A percentile compares a stretch with the other conserved stretches of the same genome.
Conservation (phyloP, 2,888 invertebrate genomes). For the Mycalesis mineus region DNA sequence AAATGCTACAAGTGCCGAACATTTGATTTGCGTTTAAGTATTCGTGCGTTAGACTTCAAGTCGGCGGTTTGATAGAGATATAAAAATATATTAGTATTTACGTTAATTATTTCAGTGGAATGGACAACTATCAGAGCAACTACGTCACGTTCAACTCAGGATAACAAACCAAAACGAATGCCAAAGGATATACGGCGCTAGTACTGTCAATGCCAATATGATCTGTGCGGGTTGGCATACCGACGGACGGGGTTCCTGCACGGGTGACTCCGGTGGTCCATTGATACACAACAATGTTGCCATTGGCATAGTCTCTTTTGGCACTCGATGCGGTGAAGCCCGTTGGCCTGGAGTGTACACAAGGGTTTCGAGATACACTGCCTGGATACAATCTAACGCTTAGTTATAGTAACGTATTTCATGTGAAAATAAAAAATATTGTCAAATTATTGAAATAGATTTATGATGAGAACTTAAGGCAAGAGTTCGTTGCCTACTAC, state of each 20-base stretch:
- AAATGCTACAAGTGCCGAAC: no score
- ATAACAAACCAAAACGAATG: neutral
- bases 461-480: no score
- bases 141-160: constrained; percentile 8
- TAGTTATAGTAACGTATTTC: no score
- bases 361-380: neutral
- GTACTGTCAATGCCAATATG: neutral
- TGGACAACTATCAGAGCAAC: constrained; percentile 1
- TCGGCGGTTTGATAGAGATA: no score
- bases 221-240: constrained; percentile 7
- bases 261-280: neutral
- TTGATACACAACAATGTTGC: neutral
- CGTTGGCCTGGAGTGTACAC: neutral
- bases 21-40: no score
- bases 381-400: neutral
- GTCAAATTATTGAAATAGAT: no score
- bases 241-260: constrained; percentile 7
- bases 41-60: no score
- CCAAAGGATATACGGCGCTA: neutral
- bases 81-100: no score
- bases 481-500: no score
- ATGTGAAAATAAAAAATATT: no score
- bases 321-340: neutral
- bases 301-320: neutral
- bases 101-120: neutral